Evolutionary conservation across 1,140 invertebrate species (phyloP), one percentile per base, ranked within the genome.

Genomic region (Dysdera silvatica): DNA sequence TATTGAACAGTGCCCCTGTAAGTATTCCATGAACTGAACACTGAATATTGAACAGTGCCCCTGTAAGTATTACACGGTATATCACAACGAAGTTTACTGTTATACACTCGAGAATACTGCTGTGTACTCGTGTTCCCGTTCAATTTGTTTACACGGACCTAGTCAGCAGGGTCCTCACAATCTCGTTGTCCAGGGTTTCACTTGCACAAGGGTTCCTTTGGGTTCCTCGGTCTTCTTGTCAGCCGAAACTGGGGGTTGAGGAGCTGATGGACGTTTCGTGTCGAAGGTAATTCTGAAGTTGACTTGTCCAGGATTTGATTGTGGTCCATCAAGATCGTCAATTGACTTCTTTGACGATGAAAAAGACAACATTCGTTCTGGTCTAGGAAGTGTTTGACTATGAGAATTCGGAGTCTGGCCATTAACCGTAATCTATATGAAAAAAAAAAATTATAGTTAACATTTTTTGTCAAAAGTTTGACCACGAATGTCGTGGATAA

Each of bases 181-280:
- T 23, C 58, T 61, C n/a, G 58, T 61, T 12, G 58, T 52, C 58
- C 58, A 53, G n/a, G 58, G 58, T 8, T 48, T 61, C 12, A 61
- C 58, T 61, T 61, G 48, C 1, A 61, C 58, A 18, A 61, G 28
- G 10, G 58, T 32, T 33, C 45, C 48, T 2, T 48, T 32, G n/a
- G n/a, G n/a, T n/a, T n/a, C n/a, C 37, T 61, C 53, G 18, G 33
- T 24, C 18, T 61, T 61, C 4, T 35, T 10, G 3, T 48, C 48
- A 0, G 41, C 29, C 32, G 5, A n/a, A 16, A 26, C 4, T 32
- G 28, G 45, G 43, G 20, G 2, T 32, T 61, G 14, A 52, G 35
- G 23, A 32, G n/a, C 0, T 48, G 28, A 6, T 49, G 18, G 7
- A 8, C 28, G 26, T 28, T 49, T 16, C 20, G 35, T 7, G n/a